These are phyloP conservation scores for Chymomyza amoena DNA, from an alignment of 2,888 invertebrate genomes.

Conservation along the genomic window DNA sequence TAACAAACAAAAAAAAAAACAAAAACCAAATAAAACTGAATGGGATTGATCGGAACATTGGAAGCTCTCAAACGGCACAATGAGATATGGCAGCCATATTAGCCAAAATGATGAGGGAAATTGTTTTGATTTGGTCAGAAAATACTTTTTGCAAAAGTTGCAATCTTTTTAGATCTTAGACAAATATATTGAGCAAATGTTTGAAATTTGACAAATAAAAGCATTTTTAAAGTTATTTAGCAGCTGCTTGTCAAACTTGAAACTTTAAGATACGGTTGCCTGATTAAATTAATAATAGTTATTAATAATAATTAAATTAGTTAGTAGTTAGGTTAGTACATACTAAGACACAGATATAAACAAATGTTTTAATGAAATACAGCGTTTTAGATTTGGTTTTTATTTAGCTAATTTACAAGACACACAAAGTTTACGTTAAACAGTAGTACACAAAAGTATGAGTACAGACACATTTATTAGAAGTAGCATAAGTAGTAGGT, in stretches of 20 bases:
- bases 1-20: constrained; percentile 18
- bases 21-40: constrained; percentile 3
- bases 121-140: background rate
- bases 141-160: background rate
- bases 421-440: constrained; percentile 47
- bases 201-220: too few relatives aligned
- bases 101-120: background rate
- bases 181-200: background rate
- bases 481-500: constrained; percentile 34
- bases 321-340: background rate
- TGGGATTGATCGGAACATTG: background rate
- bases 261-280: constrained; percentile 4
- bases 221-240: background rate
- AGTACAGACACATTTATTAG: constrained; percentile 11
- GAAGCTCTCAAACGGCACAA: too few relatives aligned
- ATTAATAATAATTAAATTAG: background rate
- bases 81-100: too few relatives aligned
- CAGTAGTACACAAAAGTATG: constrained; percentile 3
- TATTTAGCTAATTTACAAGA: constrained; percentile 66
- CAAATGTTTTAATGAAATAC: constrained; percentile 49
- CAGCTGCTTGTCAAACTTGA: constrained; percentile 35
- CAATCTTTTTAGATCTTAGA: background rate
- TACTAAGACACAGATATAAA: constrained; percentile 12
- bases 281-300: background rate
- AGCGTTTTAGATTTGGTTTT: constrained; percentile 57